Evolutionary conservation across 2,113 vertebrate genomes (phyloP).

Genomic region (Athene cunicularia): DNA sequence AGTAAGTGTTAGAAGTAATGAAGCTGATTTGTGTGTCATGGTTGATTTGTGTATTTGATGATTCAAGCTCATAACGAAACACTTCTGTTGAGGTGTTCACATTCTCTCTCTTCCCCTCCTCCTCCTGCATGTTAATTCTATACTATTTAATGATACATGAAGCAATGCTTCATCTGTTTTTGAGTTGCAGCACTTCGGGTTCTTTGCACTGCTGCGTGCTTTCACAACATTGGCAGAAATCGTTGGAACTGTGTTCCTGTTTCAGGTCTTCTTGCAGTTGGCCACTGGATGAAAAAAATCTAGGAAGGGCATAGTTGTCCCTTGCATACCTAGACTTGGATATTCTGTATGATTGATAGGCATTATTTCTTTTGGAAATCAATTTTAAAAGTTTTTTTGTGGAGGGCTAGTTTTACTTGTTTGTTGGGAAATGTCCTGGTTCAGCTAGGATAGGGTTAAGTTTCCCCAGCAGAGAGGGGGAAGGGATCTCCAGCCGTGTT

Average conservation of each 20-base stretch:
- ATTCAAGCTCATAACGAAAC: neutral
- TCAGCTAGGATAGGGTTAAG: no score
- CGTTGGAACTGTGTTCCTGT: neutral
- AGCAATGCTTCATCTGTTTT: neutral
- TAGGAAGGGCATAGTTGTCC: neutral
- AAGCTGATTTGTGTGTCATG: neutral
- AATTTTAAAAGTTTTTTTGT: neutral
- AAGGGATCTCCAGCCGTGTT: no score
- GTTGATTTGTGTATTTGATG: neutral
- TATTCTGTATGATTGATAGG: neutral
- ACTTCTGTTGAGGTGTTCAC: neutral
- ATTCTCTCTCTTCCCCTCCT: neutral
- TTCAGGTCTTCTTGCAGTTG: neutral
- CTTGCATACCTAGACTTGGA: neutral
- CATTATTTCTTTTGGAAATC: neutral
- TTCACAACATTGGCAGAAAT: neutral
- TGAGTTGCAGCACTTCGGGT: neutral
- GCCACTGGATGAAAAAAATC: neutral
- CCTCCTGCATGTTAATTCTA: neutral
- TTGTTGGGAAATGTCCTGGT: neutral
- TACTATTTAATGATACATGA: neutral
- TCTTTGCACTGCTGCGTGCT: neutral
- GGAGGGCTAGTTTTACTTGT: neutral
- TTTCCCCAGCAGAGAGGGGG: no score
- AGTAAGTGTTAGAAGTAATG: neutral